Evolutionary conservation across 2,888 invertebrate genomes (phyloP).

Genomic region (Melitaea athalia): DNA sequence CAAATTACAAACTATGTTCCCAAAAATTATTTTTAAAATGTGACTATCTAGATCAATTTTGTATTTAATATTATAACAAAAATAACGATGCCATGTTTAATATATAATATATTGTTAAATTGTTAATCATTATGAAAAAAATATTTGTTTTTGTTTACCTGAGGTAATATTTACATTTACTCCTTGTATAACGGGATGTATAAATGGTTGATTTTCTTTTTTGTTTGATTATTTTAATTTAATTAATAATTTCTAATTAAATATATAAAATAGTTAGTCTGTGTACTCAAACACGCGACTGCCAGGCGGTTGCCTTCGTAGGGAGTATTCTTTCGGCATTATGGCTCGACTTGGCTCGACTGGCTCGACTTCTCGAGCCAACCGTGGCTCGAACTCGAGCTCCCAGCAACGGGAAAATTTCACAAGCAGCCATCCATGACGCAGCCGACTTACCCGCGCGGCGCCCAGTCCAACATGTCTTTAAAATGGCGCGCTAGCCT

Average conservation of each 20-base stretch:
- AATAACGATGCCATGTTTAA: not conserved
- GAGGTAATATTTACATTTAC: too few species aligned
- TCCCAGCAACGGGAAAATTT: constrained; percentile 54
- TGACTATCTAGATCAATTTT: not conserved
- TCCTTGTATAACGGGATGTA: too few species aligned
- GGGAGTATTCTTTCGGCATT: constrained; percentile 48
- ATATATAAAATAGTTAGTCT: constrained; percentile 40
- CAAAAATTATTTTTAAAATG: not conserved
- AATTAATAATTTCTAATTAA: constrained; percentile 19
- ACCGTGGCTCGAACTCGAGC: constrained; percentile 30
- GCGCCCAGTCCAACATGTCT: constrained; percentile 45
- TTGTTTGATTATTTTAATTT: not conserved
- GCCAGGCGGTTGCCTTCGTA: constrained; percentile 44
- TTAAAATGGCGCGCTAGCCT: constrained; percentile 45
- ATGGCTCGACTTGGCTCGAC: constrained; percentile 40
- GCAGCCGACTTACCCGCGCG: constrained; percentile 46
- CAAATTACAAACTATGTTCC: too few species aligned
- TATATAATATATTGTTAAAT: too few species aligned
- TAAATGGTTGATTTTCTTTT: not conserved
- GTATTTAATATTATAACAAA: not conserved
- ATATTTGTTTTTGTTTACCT: not conserved
- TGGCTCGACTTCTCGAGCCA: constrained; percentile 39
- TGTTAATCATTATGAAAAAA: not conserved
- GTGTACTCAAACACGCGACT: constrained; percentile 44
- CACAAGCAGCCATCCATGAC: constrained; percentile 63